Percentiles rank a stretch among this genome's conserved stretches.
These are phyloP conservation scores for Stigmatopora nigra DNA, from an alignment of 2,113 vertebrate species.

Conservation along the genomic window DNA sequence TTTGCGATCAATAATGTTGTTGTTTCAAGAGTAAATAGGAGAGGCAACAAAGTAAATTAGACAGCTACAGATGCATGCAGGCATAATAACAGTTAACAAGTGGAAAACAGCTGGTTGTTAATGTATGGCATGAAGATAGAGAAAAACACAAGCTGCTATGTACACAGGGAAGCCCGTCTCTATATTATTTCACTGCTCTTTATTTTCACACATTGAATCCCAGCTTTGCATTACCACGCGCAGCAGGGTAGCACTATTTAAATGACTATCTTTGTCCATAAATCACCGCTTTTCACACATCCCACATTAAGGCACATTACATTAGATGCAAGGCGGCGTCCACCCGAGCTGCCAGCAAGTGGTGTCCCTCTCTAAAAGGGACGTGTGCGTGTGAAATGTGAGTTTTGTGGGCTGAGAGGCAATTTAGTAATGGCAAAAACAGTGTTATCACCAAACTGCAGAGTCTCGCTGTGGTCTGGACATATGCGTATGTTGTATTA, in stretches of 20 bases:
- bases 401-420: slow-evolving; percentile 54
- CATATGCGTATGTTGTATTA: slow-evolving; percentile 14
- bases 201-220: slow-evolving; percentile 6
- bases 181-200: not conserved
- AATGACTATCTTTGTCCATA: slow-evolving; percentile 11
- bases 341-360: slow-evolving; percentile 13
- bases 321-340: slow-evolving; percentile 13
- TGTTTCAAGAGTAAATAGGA: slow-evolving; percentile 19
- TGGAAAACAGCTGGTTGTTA: slow-evolving; percentile 27
- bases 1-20: not conserved
- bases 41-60: slow-evolving; percentile 11
- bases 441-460: slow-evolving; percentile 47
- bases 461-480: slow-evolving; percentile 34
- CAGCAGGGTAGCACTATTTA: slow-evolving; percentile 7
- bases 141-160: slow-evolving; percentile 21
- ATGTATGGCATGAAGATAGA: slow-evolving; percentile 9
- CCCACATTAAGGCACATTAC: slow-evolving; percentile 28
- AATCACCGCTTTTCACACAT: slow-evolving; percentile 22
- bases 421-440: slow-evolving; percentile 64
- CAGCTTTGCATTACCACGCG: not conserved
- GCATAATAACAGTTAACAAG: slow-evolving; percentile 20
- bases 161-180: not conserved
- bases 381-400: slow-evolving; percentile 41
- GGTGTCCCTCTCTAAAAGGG: slow-evolving; percentile 38
- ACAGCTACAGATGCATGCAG: slow-evolving; percentile 8